A percentile compares a stretch with the other conserved stretches of the same genome.
These are phyloP conservation scores for Heliconius sara DNA, from an alignment of 2,888 invertebrate species.

Conservation along the genomic window DNA sequence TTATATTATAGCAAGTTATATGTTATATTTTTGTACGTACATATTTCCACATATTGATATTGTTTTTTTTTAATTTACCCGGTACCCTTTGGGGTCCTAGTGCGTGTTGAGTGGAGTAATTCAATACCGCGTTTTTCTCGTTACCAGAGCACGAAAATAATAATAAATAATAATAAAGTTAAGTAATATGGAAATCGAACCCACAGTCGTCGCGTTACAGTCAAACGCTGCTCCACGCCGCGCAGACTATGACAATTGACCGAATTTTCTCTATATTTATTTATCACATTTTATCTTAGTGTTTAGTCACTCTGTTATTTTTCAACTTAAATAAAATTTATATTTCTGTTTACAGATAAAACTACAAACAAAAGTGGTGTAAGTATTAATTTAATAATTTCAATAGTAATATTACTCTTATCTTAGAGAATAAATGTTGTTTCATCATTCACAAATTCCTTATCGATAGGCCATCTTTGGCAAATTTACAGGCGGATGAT, in stretches of 20 bases:
- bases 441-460: constrained; percentile 40
- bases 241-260: neutral
- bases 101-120: too few species aligned
- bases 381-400: constrained; percentile 28
- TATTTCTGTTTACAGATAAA: constrained; percentile 25
- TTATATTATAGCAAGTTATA: too few species aligned
- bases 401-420: neutral
- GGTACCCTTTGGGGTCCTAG: too few species aligned
- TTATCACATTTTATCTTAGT: neutral
- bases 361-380: constrained; percentile 10
- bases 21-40: too few species aligned
- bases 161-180: too few species aligned
- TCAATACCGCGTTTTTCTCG: too few species aligned
- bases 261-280: neutral
- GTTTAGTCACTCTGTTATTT: neutral
- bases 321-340: neutral
- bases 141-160: too few species aligned
- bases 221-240: neutral
- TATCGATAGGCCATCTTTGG: constrained; percentile 68
- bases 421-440: constrained; percentile 15
- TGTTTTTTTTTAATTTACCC: too few species aligned
- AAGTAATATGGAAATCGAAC: neutral
- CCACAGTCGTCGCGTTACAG: neutral
- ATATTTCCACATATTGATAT: too few species aligned
- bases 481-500: constrained; percentile 57